Evolutionary conservation across 92 coral and sea anemone species (phyloP).

Genomic region (Porites lobata): DNA sequence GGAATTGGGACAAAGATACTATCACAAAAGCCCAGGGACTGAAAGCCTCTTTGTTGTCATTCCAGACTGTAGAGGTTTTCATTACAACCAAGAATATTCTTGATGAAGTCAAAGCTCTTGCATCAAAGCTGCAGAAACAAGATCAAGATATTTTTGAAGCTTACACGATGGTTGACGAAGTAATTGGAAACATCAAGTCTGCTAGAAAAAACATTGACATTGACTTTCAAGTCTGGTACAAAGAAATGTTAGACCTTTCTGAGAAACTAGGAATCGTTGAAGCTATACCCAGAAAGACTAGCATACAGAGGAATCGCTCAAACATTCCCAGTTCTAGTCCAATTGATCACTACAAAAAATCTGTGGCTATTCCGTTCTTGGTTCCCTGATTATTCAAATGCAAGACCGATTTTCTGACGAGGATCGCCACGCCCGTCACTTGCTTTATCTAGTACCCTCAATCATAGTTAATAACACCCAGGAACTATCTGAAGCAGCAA

Average conservation of each 20-base stretch:
- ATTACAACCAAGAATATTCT: conserved; percentile 45
- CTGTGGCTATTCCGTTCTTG: too few species aligned
- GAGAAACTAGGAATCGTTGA: conserved; percentile 48
- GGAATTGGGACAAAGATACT: conserved; percentile 64
- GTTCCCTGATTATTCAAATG: too few species aligned
- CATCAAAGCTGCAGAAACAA: conserved; percentile 62
- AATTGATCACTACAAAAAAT: conserved; percentile 39
- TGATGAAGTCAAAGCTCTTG: conserved; percentile 51
- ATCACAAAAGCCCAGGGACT: conserved; percentile 62
- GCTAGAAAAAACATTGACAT: conserved; percentile 42
- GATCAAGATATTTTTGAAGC: conserved; percentile 65
- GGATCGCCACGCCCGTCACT: too few species aligned
- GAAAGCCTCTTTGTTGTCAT: conserved; percentile 34
- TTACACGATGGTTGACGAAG: conserved; percentile 46
- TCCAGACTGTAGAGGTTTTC: conserved; percentile 45
- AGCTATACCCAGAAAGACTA: conserved; percentile 62
- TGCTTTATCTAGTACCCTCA: conserved; percentile 23
- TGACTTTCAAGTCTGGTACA: conserved; percentile 67
- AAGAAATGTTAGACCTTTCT: conserved; percentile 54
- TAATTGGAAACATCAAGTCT: conserved; percentile 40
- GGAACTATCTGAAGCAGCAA: conserved; percentile 57
- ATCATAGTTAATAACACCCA: conserved; percentile 45
- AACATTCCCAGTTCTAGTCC: conserved; percentile 68
- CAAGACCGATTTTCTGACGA: too few species aligned
- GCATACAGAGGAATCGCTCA: conserved; percentile 53